Base-by-base conservation (phyloP, 2,113 vertebrate genomes). In the Setophaga coronata region DNA sequence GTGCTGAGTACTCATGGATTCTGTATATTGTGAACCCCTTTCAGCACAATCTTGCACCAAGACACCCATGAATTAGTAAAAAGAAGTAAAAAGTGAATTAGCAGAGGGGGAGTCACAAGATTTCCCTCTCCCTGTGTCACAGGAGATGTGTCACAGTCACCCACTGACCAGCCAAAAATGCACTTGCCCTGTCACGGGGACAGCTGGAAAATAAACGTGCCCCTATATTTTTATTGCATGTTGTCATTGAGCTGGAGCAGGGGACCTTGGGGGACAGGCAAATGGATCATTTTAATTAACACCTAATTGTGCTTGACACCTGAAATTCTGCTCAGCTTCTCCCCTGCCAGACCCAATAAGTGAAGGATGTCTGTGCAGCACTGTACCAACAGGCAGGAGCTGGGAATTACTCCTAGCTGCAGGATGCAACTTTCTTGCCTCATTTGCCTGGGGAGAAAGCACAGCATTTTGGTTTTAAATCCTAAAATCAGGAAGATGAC, bases 221-320 rank as follows among this genome's bases (percentile, higher is more conserved):
- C 60, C 33, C 1, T 0, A 17, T 83, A 87, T 70, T 93, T 93
- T 56, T 87, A 33, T 70, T 66, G 38, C 9, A 7, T 12, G 10
- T 34, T 78, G 56, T 54, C 67, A 78, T 13, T 80, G 60, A 79
- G 42, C 4, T 7, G 29, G 16, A 76, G 11, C 34, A 79, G 54
- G 72, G 18, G 38, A 42, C 62, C 40, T 58, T 66, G 48, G 48
- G 47, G 61, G 26, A 69, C 61, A 76, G 70, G 43, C 15, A 85
- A 84, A 82, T 79, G 29, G 21, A 51, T 65, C 5, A 57, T 93
- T 93, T 76, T 77, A 79, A 92, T 94, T 88, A 92, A 80, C 58
- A 92, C 19, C 43, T 83, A 77, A 80, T 78, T 93, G 43, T 54
- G 93, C 67, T 40, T 91, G 92, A 83, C 62, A 77, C 58, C 66